Evolutionary conservation across 1,140 invertebrate species (phyloP).

Genomic region (Rhysida immarginata): DNA sequence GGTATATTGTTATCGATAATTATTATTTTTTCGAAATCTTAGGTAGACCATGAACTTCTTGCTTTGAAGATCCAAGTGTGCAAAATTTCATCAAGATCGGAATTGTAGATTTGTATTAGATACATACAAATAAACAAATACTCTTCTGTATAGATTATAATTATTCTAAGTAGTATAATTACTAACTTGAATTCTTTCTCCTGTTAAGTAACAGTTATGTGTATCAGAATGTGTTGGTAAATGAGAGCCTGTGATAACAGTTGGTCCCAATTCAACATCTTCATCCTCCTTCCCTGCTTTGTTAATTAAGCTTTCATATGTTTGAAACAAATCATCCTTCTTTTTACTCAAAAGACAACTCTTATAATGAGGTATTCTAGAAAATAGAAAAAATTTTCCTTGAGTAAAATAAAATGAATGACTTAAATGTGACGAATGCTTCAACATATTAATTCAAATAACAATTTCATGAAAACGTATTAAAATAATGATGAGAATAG

Average conservation of each 20-base stretch:
- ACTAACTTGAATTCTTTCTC: constrained; percentile 28
- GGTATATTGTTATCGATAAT: too few species aligned
- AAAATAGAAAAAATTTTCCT: neutral
- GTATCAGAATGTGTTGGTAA: constrained; percentile 34
- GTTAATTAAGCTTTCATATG: neutral
- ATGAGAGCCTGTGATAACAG: constrained; percentile 29
- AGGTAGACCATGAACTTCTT: too few species aligned
- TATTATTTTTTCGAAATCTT: too few species aligned
- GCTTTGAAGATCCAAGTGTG: too few species aligned
- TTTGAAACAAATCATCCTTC: neutral
- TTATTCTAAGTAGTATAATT: neutral
- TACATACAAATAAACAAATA: too few species aligned
- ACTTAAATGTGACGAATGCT: too few species aligned
- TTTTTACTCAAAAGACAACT: neutral
- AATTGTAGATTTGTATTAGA: too few species aligned
- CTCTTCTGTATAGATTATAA: too few species aligned
- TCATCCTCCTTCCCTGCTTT: neutral
- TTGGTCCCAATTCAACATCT: constrained; percentile 18
- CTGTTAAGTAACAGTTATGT: constrained; percentile 28
- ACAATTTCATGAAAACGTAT: too few species aligned
- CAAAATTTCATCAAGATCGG: too few species aligned
- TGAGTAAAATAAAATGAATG: neutral
- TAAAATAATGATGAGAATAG: too few species aligned
- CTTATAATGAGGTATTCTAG: neutral
- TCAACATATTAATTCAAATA: too few species aligned